Percentiles rank a stretch among this genome's conserved stretches.
Conservation (phyloP, 2,113 vertebrate species). For the Pungitius pungitius region DNA sequence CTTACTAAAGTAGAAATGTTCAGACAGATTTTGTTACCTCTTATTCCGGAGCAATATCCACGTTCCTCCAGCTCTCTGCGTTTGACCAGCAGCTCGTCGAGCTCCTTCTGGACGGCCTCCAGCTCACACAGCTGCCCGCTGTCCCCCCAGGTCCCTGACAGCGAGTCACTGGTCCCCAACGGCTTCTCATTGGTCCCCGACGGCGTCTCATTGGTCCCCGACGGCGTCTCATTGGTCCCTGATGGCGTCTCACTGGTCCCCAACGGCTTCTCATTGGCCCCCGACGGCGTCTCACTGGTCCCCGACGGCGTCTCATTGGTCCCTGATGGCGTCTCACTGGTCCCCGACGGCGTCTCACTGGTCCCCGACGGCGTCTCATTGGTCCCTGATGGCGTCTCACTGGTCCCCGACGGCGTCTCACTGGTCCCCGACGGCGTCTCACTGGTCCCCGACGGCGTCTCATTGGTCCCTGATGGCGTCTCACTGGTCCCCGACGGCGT, state of each 20-base stretch:
- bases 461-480: too few relatives aligned
- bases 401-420: neutral
- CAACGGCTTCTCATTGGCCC: too few relatives aligned
- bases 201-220: too few relatives aligned
- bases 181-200: too few relatives aligned
- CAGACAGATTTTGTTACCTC: neutral
- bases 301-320: too few relatives aligned
- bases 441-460: too few relatives aligned
- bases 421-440: neutral
- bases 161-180: neutral
- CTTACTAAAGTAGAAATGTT: neutral
- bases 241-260: neutral
- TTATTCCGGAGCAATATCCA: rapidly evolving
- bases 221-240: neutral
- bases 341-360: too few relatives aligned
- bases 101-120: conserved; percentile 58
- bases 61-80: conserved; percentile 19
- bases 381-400: too few relatives aligned
- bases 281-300: too few relatives aligned
- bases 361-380: too few relatives aligned
- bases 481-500: too few relatives aligned
- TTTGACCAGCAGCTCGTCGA: conserved; percentile 43
- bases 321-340: conserved; percentile 2
- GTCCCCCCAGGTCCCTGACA: conserved; percentile 19
- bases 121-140: conserved; percentile 34